Base-by-base conservation (phyloP, 2,888 invertebrate species). In the Minunthozetes semirufus region DNA sequence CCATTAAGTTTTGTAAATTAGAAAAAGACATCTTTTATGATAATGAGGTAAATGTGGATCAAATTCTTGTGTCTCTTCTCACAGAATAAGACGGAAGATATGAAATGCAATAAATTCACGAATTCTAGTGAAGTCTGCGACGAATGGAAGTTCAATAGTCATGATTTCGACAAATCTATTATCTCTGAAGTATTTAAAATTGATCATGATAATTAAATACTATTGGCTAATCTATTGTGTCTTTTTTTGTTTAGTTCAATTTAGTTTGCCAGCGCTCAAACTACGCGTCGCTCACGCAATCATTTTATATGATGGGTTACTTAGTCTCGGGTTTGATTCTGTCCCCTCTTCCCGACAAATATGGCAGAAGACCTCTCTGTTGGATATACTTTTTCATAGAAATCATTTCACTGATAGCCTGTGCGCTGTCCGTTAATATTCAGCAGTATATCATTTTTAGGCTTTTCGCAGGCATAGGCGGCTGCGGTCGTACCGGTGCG, bases 241-340 rank as follows among this genome's bases (percentile, higher is more conserved):
- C 48, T 13, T 13, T 13, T 19, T 59, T 4, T 22, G 15, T 72
- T 25, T 59, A 73, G 73, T 73, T 59, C 17, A 46, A 73, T 61
- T 29, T 73, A 61, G 63, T 63, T 19, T 73, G 73, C 19, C 1
- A 61, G 2, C 11, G 73, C 1, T 59, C 61, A 15, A 59, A 61
- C 59, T 46, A 33, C 11, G 38, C 73, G 22, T 63, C 73, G n/a
- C 25, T 73, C 15, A 73, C 73, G 46, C 63, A 59, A 15, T 29
- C 73, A 13, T 19, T 29, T 63, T 73, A 61, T 61, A 73, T 73
- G 73, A 13, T 61, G 33, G 63, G 63, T 19, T 63, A 33, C 19
- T 38, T 73, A 25, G 19, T 73, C 13, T 33, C 61, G 2, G 63
- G 48, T 48, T 9, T 73, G 17, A 46, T 59, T 13, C 33, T 73